Base-by-base conservation (phyloP, 2,113 vertebrate species). In the Galeopterus variegatus region DNA sequence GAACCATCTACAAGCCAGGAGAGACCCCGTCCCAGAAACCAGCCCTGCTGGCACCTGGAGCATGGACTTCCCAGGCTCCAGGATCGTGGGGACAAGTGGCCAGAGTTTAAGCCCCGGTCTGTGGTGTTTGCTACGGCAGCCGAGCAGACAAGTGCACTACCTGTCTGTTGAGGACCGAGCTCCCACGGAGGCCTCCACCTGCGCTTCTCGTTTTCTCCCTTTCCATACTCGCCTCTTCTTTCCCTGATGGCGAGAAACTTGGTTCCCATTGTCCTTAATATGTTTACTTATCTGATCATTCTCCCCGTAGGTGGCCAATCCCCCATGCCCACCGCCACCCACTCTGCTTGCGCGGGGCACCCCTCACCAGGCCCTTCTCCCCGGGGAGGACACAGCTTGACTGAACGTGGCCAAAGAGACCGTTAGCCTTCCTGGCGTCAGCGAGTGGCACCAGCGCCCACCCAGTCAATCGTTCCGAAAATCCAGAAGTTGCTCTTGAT, bases 371-470 rank as follows among this genome's bases (percentile, higher is more conserved):
- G 26, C 54, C 54, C 4, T 4, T n/a, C 10, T 70, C 69, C 18
- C 19, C 36, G 69, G 69, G 69, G n/a, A 70, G 69, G 1, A 36
- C 21, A 41, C 41, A 41, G 41, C 41, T 41, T 41, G 41, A 41
- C 41, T 41, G 41, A 41, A 69, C 2, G 7, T 4, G 19, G 45
- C 86, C 2, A 1, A 15, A 10, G 31, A 52, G 15, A 54, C 52
- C 33, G 3, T 7, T 2, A 23, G 45, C 62, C 60, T 36, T 18
- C 36, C 12, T 36, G 0, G 13, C 12, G 36, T 87, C 5, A 0
- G 9, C 8, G 5, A 18, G 5, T 6, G 12, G 13, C 50, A 13
- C 13, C 11, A 5, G 4, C 14, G 56, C 18, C 50, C 5, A 5
- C 31, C 58, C 9, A 0, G 10, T 65, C 6, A 62, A 24, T 60